Evolutionary conservation across 2,888 invertebrate species (phyloP), one percentile per base, ranked within the genome.

Genomic region (Tetanocera ferruginea): DNA sequence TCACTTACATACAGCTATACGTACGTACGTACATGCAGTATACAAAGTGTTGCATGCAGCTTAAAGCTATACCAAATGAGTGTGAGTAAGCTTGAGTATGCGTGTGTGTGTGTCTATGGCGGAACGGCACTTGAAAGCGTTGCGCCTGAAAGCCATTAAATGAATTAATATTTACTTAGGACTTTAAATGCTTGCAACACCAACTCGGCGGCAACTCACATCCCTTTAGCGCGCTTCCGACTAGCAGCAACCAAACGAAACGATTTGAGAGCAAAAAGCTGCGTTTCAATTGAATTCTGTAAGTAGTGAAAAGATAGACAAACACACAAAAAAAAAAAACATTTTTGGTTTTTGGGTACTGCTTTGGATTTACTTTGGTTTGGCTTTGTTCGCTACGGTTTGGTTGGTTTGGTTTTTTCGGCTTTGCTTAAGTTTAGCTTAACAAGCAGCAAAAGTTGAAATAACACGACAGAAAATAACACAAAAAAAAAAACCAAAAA

Each of bases 151-250:
- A 66, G 79, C 83, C 85, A 85, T 85, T 85, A 86, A 85, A 85
- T 81, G 85, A 86, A 85, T 85, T 85, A 86, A 85, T 86, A 84
- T 86, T 86, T 86, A 83, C 83, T 85, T 85, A 84, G 85, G 84
- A 84, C 86, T 86, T 84, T 81, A 85, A 83, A 82, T 76, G 78
- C 79, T 79, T 73, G 80, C 80, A 80, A 75, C 75, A 75, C 75
- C 75, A 67, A 57, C 70, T 51, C 66, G 66, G 28, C 37, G 37
- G 23, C 57, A 23, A 31, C 37, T 14, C 11, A 17, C 28, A 23
- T 3, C 19, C 67, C 5, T 0, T 49, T 9, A 57, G n/a, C 8
- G 28, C 6, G 19, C 28, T 17, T 6, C 2, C 31, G 17, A 77
- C 79, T 81, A 84, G 82, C 83, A 83, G 70, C 79, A 85, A 86